A percentile compares a stretch with the other conserved stretches of the same genome.
These are phyloP conservation scores for Sparidentex hasta DNA, from an alignment of 2,797 vertebrate genomes.

Conservation along the genomic window DNA sequence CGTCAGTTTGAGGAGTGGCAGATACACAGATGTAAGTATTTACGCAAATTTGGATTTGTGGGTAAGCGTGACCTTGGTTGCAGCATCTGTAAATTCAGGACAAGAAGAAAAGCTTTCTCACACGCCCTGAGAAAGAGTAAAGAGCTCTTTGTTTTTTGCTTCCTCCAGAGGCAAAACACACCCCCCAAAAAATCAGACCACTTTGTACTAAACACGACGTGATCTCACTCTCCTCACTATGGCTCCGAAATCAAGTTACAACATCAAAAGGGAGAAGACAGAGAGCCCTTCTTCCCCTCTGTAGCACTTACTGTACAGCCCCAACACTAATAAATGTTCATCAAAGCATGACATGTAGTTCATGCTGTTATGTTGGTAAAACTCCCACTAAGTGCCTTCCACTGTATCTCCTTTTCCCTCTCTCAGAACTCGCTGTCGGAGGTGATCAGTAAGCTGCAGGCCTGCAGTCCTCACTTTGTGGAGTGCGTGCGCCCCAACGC, in stretches of 20 bases:
- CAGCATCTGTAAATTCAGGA: constrained; percentile 50
- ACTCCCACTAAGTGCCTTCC: background rate
- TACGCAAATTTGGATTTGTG: constrained; percentile 28
- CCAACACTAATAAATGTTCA: constrained; percentile 4
- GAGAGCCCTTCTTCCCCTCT: background rate
- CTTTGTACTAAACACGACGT: constrained; percentile 62
- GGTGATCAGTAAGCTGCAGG: constrained; percentile 90
- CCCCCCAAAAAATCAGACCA: constrained; percentile 64
- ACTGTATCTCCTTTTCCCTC: constrained; percentile 11
- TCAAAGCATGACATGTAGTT: constrained; percentile 9
- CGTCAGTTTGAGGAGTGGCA: constrained; percentile 55
- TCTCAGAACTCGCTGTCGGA: constrained; percentile 92
- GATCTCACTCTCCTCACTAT: constrained; percentile 44
- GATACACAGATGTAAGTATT: constrained; percentile 65
- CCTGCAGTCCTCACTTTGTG: constrained; percentile 90
- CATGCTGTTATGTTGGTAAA: constrained; percentile 4
- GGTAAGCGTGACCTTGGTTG: constrained; percentile 37
- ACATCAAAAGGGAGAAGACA: constrained; percentile 36
- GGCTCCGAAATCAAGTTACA: constrained; percentile 27
- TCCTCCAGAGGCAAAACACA: constrained; percentile 52
- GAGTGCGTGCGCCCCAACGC: constrained; percentile 94
- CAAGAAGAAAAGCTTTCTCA: constrained; percentile 52
- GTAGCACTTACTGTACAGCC: background rate
- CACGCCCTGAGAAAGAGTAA: constrained; percentile 51
- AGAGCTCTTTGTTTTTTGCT: constrained; percentile 71